A percentile compares a stretch with the other conserved stretches of the same genome.
Conservation (phyloP, 2,113 vertebrate species). For the Coregonus clupeaformis region DNA sequence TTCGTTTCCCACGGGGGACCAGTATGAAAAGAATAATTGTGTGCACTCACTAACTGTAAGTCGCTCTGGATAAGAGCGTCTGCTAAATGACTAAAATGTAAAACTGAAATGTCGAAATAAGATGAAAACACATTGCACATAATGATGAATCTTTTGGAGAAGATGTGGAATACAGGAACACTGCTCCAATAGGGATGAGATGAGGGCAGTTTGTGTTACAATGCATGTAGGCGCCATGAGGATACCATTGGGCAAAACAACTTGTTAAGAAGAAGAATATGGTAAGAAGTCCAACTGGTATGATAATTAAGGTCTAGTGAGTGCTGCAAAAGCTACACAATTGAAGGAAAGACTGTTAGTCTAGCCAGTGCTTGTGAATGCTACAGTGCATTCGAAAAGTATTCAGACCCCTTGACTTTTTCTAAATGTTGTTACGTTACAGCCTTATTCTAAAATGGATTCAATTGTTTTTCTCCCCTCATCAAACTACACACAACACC, state of each 20-base stretch:
- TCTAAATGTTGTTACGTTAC: no score
- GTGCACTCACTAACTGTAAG: no score
- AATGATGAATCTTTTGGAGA: conserved; percentile 4
- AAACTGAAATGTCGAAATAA: not conserved
- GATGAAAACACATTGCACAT: not conserved
- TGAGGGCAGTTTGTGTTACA: not conserved
- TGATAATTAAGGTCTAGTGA: not conserved
- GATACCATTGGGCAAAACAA: not conserved
- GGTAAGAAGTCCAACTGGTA: not conserved
- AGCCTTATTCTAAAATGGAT: no score
- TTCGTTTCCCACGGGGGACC: no score
- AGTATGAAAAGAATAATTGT: no score
- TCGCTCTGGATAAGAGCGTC: no score
- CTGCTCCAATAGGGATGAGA: not conserved
- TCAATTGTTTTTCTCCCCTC: no score
- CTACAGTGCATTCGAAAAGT: no score
- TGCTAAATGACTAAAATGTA: no score
- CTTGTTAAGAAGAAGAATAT: not conserved
- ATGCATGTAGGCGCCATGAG: not conserved
- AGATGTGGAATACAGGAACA: not conserved
- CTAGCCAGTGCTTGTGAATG: not conserved
- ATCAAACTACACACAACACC: no score
- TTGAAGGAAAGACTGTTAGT: not conserved
- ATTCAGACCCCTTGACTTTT: no score
- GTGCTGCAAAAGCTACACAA: not conserved